Conservation (phyloP, 2,888 invertebrate genomes). For the Clanis bilineata region DNA sequence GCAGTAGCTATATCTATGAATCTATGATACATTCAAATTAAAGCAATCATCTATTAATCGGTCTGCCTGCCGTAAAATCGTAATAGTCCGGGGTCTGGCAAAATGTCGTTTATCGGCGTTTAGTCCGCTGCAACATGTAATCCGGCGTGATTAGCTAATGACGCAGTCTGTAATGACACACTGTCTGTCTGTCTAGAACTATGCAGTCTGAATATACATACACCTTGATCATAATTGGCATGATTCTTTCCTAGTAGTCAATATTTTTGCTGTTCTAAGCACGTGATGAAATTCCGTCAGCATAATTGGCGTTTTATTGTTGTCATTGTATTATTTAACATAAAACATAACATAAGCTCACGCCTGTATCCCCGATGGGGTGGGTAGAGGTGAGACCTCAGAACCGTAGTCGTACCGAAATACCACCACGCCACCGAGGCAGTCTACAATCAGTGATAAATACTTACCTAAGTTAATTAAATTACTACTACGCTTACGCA, state of each 20-base stretch:
- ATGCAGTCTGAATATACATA: neutral
- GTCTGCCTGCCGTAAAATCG: conserved; percentile 49
- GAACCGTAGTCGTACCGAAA: too few species aligned
- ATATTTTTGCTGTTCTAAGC: neutral
- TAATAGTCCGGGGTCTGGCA: conserved; percentile 48
- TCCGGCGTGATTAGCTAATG: conserved; percentile 66
- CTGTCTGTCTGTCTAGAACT: conserved; percentile 1
- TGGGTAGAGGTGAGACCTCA: too few species aligned
- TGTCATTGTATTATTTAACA: too few species aligned
- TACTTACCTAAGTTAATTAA: neutral
- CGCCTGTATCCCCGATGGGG: too few species aligned
- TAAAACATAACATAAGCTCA: too few species aligned
- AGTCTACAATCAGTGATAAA: too few species aligned
- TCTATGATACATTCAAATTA: conserved; percentile 29
- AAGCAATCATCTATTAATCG: conserved; percentile 26
- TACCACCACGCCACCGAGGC: too few species aligned
- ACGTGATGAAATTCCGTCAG: neutral
- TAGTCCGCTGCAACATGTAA: conserved; percentile 66
- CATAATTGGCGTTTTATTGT: too few species aligned
- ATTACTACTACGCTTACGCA: neutral
- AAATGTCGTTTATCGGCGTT: conserved; percentile 70
- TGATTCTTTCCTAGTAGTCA: neutral
- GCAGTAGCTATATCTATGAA: conserved; percentile 17
- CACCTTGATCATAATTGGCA: neutral
- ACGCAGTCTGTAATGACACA: conserved; percentile 37